phyloP scores from a whole-genome alignment of 1,140 invertebrate genomes.

The Nylanderia fulva region DNA sequence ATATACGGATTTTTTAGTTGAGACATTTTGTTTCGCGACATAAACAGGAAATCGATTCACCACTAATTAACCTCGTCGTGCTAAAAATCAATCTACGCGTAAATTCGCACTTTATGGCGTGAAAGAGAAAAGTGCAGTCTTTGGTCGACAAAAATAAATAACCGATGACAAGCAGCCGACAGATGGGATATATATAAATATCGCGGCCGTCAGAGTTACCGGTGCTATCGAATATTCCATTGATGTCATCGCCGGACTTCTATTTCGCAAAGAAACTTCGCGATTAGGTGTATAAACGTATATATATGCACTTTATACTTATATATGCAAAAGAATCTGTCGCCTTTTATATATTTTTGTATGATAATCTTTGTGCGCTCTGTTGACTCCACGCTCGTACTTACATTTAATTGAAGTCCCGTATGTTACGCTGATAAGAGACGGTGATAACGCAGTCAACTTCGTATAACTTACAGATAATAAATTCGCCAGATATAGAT shows the following conservation, averaged over 20 bases:
- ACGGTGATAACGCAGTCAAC: not conserved
- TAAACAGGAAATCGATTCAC: not conserved
- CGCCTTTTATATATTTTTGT: not conserved
- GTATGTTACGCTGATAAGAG: constrained; percentile 38
- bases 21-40: not conserved
- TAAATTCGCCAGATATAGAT: not conserved
- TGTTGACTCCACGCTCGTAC: constrained; percentile 20
- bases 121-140: not conserved
- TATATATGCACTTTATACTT: not conserved
- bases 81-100: constrained; percentile 24
- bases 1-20: not conserved
- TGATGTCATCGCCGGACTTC: constrained; percentile 52
- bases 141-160: constrained; percentile 38
- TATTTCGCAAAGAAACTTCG: constrained; percentile 32
- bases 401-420: not conserved
- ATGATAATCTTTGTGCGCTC: not conserved
- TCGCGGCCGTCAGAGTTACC: constrained; percentile 25
- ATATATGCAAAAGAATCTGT: not conserved
- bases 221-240: constrained; percentile 53
- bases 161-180: constrained; percentile 18
- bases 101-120: not conserved
- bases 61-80: constrained; percentile 19
- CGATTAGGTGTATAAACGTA: not conserved
- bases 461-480: not conserved
- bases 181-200: constrained; percentile 45